Evolutionary conservation across 2,888 invertebrate genomes (phyloP), one percentile per base, ranked within the genome.

Genomic region (Homarus gammarus): DNA sequence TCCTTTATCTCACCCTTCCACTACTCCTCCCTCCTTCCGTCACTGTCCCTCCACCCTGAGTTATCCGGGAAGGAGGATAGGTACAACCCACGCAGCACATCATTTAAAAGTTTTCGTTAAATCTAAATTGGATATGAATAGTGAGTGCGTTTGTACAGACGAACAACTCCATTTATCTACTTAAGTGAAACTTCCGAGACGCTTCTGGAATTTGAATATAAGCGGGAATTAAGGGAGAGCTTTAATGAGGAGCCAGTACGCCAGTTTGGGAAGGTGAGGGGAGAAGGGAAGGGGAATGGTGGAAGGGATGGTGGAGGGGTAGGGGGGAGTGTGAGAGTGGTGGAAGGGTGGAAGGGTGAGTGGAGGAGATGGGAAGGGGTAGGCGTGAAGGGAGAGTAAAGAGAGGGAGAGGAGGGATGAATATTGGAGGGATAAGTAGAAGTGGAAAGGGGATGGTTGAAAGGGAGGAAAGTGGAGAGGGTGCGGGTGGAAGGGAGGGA

Each of bases 71-170:
- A 1, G 44, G 36, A 44, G 27, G 27, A n/a, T 36, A 44, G 33
- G n/a, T 82, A 70, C 70, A 40, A 82, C 70, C 49, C 49, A 27
- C 27, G n/a, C 75, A 56, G 84, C 61, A 84, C 64, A 75, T 84
- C 75, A 73, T 84, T 84, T 51, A 79, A 86, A 86, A 86, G 79
- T 86, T 86, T 61, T 86, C 86, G 79, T 51, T 78, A 70, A 86
- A 86, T 79, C 86, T 79, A 86, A 79, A 86, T 86, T 86, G 86
- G 86, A 86, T 86, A 78, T 86, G 86, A 86, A 86, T 86, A 86
- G 79, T 36, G 70, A 86, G 56, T 33, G 79, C 78, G 79, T 79
- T 79, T 86, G 79, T 70, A 79, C 70, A 79, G 68, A 68, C 70
- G 86, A 79, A 27, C 40, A 79, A 79, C 79, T 70, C 79, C 70